Evolutionary conservation across 2,888 invertebrate species (phyloP), one percentile per base, ranked within the genome.

Genomic region (Urechis unicinctus): DNA sequence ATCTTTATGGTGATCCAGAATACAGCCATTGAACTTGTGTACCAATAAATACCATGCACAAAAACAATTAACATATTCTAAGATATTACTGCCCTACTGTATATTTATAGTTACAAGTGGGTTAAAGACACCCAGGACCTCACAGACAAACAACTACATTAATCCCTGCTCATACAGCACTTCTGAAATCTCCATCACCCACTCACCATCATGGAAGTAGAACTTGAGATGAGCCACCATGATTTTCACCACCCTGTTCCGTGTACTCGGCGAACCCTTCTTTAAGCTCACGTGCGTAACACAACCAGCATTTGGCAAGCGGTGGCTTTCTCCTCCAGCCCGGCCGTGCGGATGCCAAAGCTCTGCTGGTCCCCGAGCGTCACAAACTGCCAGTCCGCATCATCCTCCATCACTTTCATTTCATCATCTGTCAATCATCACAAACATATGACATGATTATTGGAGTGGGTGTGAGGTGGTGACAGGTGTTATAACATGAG

Each of bases 231-330:
- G 67, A 5, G 76, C 71, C 36, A 81, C 73, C 79, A 81, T 80
- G 51, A 81, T 69, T 52, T 76, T 73, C 36, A 79, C 75, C 3
- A 81, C 79, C 80, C 58, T 79, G 86, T 74, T 91, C 90, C 2
- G 89, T 87, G 71, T 81, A 89, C 71, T 80, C 85, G 70, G 73
- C 86, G 83, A 90, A 84, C 2, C 88, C 89, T 69, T 91, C 91
- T 74, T 93, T 93, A 56, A 95, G 82, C 78, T 95, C 94, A 29
- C 91, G 84, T 0, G 94, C 94, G 73, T 93, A 95, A 77, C 93
- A 94, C 13, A 94, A 74, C 92, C 55, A 95, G 81, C 94, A 95
- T 95, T 78, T 92, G 91, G 77, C 93, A 95, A 0, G 95, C 95
- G 1, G 91, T 91, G 0, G 93, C 91, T 76, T 95, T 96, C 78